Base-by-base conservation (phyloP, 92 coral and sea anemone species). In the Parazoanthus darwini region DNA sequence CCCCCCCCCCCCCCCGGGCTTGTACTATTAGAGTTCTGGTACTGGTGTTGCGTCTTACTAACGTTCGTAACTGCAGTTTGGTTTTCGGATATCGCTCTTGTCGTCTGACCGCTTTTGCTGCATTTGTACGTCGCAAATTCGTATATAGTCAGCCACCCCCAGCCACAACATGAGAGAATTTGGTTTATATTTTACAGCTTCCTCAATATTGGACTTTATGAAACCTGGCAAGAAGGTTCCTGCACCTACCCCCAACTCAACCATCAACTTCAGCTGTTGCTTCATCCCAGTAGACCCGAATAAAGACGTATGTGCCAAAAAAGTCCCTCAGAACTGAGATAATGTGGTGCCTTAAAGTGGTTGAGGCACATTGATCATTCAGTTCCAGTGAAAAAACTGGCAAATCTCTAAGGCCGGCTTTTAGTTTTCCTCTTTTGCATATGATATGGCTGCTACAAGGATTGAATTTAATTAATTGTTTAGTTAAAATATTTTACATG, bases 321-420 rank as follows among this genome's bases (percentile, higher is more conserved):
- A 86, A 74, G 89, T 74, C 82, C 72, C 89, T 86, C 81, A 86
- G 48, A 86, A 54, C 82, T 86, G 89, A 86, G 43, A 37, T 86
- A 36, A 23, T 73, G 79, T 86, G 88, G 88, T 86, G 88, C 79
- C 88, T 73, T 6, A 86, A 86, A 86, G 46, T 67, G 76, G 77
- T 67, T 26, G 80, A 78, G 58, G 35, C 81, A 78, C 59, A 78
- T 78, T 78, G 63, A 37, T 78, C 81, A 78, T 78, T 78, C 81
- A 78, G 81, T 78, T 78, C 81, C 56, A 43, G 63, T 43, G 81
- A 78, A 65, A 78, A 78, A 74, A 74, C 36, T 74, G 78, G 78
- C 36, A 74, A 74, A 74, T 74, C 78, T 46, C 78, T 74, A 74
- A 74, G 36, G 35, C 39, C 36, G 36, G 35, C 39, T 74, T 74